Evolutionary conservation across 2,113 vertebrate genomes (phyloP).

Genomic region (Rhabdomys dilectus): DNA sequence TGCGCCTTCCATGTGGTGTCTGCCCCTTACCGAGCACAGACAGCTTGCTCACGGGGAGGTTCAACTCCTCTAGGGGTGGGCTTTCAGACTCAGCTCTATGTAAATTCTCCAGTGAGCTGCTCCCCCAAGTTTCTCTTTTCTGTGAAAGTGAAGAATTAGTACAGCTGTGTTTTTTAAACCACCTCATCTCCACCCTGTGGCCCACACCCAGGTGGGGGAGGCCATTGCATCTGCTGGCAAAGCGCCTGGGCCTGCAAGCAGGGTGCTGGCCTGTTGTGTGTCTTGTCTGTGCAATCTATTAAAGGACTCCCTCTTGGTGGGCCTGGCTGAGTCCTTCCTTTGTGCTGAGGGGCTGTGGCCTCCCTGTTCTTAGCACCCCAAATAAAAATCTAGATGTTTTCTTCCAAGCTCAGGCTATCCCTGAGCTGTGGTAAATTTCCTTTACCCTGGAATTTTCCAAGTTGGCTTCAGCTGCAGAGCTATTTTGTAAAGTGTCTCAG

Average conservation of each 20-base stretch:
- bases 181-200: not conserved
- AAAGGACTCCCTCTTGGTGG: slow-evolving; percentile 85
- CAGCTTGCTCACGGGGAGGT: not conserved
- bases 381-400: not conserved
- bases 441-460: slow-evolving; percentile 80
- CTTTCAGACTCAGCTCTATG: not conserved
- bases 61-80: not conserved
- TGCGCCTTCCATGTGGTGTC: not conserved
- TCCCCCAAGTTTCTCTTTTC: not conserved
- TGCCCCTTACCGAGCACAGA: not conserved
- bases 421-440: slow-evolving; percentile 60
- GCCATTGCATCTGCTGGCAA: slow-evolving; percentile 46
- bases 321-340: slow-evolving; percentile 64
- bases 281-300: slow-evolving; percentile 82
- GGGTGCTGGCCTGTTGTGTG: slow-evolving; percentile 55
- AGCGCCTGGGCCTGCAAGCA: slow-evolving; percentile 54
- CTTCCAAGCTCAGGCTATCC: not conserved
- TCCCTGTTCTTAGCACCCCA: not conserved
- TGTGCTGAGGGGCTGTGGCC: not conserved
- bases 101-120: slow-evolving; percentile 7
- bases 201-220: slow-evolving; percentile 44
- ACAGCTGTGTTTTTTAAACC: slow-evolving; percentile 72
- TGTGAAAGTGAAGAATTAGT: slow-evolving; percentile 69
- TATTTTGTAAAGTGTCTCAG: not conserved
- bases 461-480: slow-evolving; percentile 49